These are phyloP conservation scores for Anhinga rufa DNA, from an alignment of 2,113 vertebrate species.

Conservation along the genomic window DNA sequence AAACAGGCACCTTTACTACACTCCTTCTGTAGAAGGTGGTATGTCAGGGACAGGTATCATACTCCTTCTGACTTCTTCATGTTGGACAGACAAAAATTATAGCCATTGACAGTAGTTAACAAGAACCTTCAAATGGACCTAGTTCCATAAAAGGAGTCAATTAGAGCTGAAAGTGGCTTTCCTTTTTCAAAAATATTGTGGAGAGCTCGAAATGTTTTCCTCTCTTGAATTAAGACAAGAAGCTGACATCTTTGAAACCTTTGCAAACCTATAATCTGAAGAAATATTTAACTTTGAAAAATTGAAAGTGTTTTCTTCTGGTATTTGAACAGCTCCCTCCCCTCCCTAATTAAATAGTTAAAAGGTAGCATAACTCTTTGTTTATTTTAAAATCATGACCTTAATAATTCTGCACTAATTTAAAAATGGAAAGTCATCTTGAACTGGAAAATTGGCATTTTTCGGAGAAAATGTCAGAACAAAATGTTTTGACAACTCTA, in stretches of 20 bases:
- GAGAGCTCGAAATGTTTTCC: neutral
- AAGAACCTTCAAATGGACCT: neutral
- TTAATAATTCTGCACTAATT: conserved; percentile 31
- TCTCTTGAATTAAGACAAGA: conserved; percentile 18
- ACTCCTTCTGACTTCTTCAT: neutral
- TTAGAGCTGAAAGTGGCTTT: conserved; percentile 6
- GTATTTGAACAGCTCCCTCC: neutral
- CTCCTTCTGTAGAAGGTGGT: neutral
- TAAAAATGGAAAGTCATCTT: neutral
- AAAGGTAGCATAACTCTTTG: conserved; percentile 2
- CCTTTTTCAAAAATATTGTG: neutral
- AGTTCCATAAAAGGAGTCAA: neutral
- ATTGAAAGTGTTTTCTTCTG: neutral
- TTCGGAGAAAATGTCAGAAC: conserved; percentile 40
- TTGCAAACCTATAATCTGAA: conserved; percentile 35
- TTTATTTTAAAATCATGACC: conserved; percentile 8
- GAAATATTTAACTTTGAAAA: neutral
- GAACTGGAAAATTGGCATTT: conserved; percentile 36
- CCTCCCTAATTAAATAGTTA: conserved; percentile 22
- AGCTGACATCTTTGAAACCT: conserved; percentile 20
- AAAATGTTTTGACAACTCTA: conserved; percentile 46
- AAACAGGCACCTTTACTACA: conserved; percentile 32
- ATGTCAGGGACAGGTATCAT: conserved; percentile 1
- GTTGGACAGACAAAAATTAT: conserved; percentile 31
- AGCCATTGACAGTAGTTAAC: neutral